Base-by-base conservation (phyloP, 1,140 invertebrate species). In the Episyrphus balteatus region DNA sequence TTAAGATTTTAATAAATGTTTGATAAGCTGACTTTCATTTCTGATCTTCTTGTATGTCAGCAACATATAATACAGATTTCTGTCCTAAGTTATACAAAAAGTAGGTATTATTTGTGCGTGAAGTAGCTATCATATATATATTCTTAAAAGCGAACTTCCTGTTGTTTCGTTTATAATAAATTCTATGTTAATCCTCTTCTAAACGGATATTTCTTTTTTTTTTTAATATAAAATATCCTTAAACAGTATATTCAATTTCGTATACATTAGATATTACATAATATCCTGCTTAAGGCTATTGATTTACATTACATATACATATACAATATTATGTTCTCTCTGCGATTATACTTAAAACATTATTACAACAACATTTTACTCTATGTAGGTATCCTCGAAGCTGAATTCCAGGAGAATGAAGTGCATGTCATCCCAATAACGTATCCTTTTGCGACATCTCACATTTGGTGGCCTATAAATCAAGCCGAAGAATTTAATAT, bases 401-500 rank as follows among this genome's bases (percentile, higher is more conserved):
- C 88, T 0, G 83, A 90, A 65, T 89, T 87, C 57, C 81, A 82
- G 51, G 88, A 91, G 61, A 78, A 80, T 37, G 81, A 88, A 65
- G 86, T 92, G 10, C 81, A 87, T 58, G 83, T 88, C 19, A 89
- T 93, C 59, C 90, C 91, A 10, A 84, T 94, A 50, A 92, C 91
- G 19, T 92, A 92, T 74, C 89, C 89, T 13, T 91, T 91, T 63
- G 81, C 87, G 34, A 84, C 83, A 37, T 88, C 87, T 46, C 86
- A 90, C 65, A 86, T 92, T 65, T 84, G 83, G 81, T 86, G 86
- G 82, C 81, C 84, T 19, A 79, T 81, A 56, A 78, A 81, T 61
- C 77, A 75, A 46, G 81, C 75, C 33, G 75, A 81, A 53, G 79
- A 78, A 47, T 74, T 94, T 47, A 81, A 81, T 57, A 70, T 95